Evolutionary conservation across 1,140 invertebrate species (phyloP), one percentile per base, ranked within the genome.

Genomic region (Dendrolimus kikuchii): DNA sequence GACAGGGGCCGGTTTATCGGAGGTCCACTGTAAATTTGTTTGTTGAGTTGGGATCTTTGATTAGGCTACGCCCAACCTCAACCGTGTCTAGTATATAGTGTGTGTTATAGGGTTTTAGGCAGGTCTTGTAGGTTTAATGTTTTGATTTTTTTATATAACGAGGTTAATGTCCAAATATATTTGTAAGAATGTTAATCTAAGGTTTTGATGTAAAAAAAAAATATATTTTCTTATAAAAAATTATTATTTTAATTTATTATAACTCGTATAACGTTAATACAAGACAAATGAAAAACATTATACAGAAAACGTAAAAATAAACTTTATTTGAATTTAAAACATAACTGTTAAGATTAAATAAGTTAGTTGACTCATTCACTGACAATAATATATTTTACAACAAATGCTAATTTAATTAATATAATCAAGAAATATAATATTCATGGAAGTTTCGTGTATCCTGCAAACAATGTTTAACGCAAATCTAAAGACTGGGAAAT

Each of bases 291-390:
- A 64, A 69, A 72, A 76, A 68, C 51, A 64, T 61, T 66, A 66
- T 74, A 71, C 64, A 72, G 59, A 71, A 77, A 81, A 78, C 75
- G 62, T 81, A 75, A 74, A 77, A 78, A 78, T 81, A 81, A 78
- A 78, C 66, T 78, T 81, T 78, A 78, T 81, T 39, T 81, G 58
- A 68, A 72, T 66, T 66, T 61, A 67, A 71, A 77, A 81, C 68
- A 78, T 65, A 74, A 74, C 66, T 68, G 58, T 23, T 23, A 23
- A 23, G 23, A 23, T 23, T 23, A 23, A 23, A 23, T 23, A 23
- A 23, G 23, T 23, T 23, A 23, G 23, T 23, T 23, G 23, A 23
- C 23, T 23, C 23, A 23, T 23, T 23, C 23, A 23, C 23, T 23
- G 23, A 23, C 23, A 23, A 23, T 23, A 23, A 2, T 23, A 23